A percentile compares a stretch with the other conserved stretches of the same genome.
Evolutionary conservation across 2,113 vertebrate species (phyloP).

Genomic region (Oreocharis arfaki): DNA sequence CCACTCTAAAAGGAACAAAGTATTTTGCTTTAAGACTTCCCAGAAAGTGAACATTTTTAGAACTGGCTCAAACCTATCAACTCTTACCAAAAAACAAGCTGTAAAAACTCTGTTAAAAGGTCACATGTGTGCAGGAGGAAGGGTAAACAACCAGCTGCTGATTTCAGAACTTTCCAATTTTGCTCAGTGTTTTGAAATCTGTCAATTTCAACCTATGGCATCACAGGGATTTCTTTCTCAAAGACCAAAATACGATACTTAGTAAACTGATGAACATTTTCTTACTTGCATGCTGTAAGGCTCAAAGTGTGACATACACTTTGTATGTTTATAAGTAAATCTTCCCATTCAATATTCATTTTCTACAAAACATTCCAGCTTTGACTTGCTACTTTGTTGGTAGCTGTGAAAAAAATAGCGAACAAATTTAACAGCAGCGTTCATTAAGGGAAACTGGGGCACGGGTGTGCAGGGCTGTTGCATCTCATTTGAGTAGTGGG

Average conservation of each 20-base stretch:
- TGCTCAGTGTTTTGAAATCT: not conserved
- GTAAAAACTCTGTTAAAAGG: not conserved
- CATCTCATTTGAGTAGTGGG: not conserved
- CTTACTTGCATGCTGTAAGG: not conserved
- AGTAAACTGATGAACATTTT: not conserved
- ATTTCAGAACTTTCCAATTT: not conserved
- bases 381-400: not conserved
- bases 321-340: not conserved
- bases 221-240: not conserved
- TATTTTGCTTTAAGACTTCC: not conserved
- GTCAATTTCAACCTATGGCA: not conserved
- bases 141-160: not conserved
- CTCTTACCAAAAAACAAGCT: not conserved
- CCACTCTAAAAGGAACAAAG: not conserved
- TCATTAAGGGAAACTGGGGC: not conserved
- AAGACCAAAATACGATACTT: not conserved
- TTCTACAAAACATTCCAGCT: not conserved
- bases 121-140: not conserved
- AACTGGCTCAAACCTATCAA: not conserved
- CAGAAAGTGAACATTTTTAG: constrained; percentile 12
- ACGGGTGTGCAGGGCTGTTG: not conserved
- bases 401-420: not conserved
- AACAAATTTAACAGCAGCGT: not conserved
- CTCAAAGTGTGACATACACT: not conserved
- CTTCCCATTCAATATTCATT: not conserved